Percentiles rank a stretch among this genome's conserved stretches.
phyloP scores from a whole-genome alignment of 2,888 invertebrate species.

The Laspeyria flexula region DNA sequence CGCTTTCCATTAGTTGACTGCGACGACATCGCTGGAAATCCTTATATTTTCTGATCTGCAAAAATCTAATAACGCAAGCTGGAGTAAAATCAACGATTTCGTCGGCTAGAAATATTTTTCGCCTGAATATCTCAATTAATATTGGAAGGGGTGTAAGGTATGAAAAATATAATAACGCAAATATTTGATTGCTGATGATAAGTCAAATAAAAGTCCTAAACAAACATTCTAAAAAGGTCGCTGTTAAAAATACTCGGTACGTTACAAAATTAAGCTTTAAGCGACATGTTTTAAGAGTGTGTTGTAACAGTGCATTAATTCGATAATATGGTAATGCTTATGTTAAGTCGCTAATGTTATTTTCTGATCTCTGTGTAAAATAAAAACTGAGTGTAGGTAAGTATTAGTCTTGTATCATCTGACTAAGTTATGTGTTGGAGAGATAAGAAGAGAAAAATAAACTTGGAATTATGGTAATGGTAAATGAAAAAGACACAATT shows the following conservation, averaged over 20 bases:
- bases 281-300: slow-evolving; percentile 19
- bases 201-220: slow-evolving; percentile 40
- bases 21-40: neutral
- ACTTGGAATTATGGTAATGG: slow-evolving; percentile 1
- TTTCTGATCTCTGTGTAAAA: slow-evolving; percentile 3
- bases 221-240: slow-evolving; percentile 33
- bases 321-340: slow-evolving; percentile 11
- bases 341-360: slow-evolving; percentile 8
- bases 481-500: slow-evolving; percentile 1
- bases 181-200: slow-evolving; percentile 33
- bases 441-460: neutral
- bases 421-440: neutral
- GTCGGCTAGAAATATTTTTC: slow-evolving; percentile 1
- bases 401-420: neutral
- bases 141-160: slow-evolving; percentile 21
- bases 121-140: slow-evolving; percentile 34
- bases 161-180: slow-evolving; percentile 28
- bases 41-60: neutral
- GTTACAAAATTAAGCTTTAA: slow-evolving; percentile 30
- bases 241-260: slow-evolving; percentile 24
- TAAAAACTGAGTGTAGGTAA: slow-evolving; percentile 1
- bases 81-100: neutral
- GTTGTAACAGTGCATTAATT: slow-evolving; percentile 6
- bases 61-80: neutral
- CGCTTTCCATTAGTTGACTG: neutral